A percentile compares a stretch with the other conserved stretches of the same genome.
Evolutionary conservation across 2,888 invertebrate genomes (phyloP).

Genomic region (Onthophagus sagittarius): DNA sequence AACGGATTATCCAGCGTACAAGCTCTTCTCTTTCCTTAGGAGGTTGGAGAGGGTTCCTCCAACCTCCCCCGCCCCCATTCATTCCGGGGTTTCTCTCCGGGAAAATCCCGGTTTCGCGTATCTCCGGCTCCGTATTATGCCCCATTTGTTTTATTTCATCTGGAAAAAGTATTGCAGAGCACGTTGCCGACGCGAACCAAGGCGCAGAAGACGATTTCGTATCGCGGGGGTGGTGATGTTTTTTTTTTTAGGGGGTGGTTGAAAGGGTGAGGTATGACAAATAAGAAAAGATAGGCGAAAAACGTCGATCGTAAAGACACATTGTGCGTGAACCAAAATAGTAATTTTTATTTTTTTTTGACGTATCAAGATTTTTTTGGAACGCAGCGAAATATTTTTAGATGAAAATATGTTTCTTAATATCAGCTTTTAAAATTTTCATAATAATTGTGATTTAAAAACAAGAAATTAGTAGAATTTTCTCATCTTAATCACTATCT

Average conservation of each 20-base stretch:
- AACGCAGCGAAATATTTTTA: background rate
- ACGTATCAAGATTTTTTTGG: background rate
- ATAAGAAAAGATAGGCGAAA: conserved; percentile 7
- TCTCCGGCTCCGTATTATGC: conserved; percentile 14
- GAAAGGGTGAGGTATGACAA: background rate
- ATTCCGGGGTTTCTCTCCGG: background rate
- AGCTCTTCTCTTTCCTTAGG: background rate
- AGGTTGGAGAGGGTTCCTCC: no score
- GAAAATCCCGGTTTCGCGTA: conserved; percentile 9
- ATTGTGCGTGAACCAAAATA: background rate
- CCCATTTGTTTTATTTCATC: conserved; percentile 14
- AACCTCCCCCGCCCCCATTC: no score
- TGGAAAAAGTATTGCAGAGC: conserved; percentile 5
- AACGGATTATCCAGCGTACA: background rate
- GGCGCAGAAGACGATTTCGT: background rate
- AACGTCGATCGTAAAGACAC: background rate
- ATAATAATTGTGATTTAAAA: no score
- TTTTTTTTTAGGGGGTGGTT: conserved; percentile 26
- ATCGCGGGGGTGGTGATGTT: conserved; percentile 26
- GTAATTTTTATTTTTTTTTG: background rate
- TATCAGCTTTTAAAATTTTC: no score
- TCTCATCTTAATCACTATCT: no score
- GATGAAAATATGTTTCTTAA: no score
- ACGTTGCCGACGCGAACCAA: background rate
- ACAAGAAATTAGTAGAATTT: no score